A percentile compares a stretch with the other conserved stretches of the same genome.
These are phyloP conservation scores for Drosophila nigritarsus DNA, from an alignment of 2,888 invertebrate genomes.

Conservation along the genomic window DNA sequence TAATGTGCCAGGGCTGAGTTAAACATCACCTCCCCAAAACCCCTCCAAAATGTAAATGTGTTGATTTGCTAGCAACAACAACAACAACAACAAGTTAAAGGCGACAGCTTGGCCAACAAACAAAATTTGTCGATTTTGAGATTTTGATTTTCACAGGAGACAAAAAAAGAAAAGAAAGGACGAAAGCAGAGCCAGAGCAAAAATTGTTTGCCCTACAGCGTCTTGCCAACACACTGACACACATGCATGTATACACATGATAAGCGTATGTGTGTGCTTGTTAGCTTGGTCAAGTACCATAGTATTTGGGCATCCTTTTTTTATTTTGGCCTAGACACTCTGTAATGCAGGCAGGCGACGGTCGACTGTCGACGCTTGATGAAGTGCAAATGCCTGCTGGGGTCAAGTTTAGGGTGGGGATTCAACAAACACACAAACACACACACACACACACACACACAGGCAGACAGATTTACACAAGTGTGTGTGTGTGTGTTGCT, in stretches of 20 bases:
- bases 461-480: conserved; percentile 7
- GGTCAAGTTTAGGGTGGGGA: conserved; percentile 74
- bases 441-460: conserved; percentile 11
- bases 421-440: conserved; percentile 20
- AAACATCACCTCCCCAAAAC: conserved; percentile 34
- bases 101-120: conserved; percentile 66
- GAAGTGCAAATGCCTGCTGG: conserved; percentile 75
- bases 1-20: conserved; percentile 51
- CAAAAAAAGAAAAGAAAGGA: neutral
- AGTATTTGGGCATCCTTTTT: conserved; percentile 41
- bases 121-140: conserved; percentile 30
- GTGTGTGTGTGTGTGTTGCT: neutral
- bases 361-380: conserved; percentile 53
- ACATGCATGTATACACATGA: conserved; percentile 26
- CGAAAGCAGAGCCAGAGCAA: conserved; percentile 15
- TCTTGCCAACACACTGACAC: conserved; percentile 65
- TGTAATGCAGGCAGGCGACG: conserved; percentile 49
- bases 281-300: conserved; percentile 45
- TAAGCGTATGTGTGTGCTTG: conserved; percentile 15
- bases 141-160: conserved; percentile 33
- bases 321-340: conserved; percentile 47
- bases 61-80: conserved; percentile 45
- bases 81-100: conserved; percentile 27
- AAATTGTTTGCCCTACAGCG: conserved; percentile 65
- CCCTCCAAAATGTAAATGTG: conserved; percentile 57